These are phyloP conservation scores for Microtus obscurus DNA, from an alignment of 2,797 vertebrate species.

Conservation along the genomic window DNA sequence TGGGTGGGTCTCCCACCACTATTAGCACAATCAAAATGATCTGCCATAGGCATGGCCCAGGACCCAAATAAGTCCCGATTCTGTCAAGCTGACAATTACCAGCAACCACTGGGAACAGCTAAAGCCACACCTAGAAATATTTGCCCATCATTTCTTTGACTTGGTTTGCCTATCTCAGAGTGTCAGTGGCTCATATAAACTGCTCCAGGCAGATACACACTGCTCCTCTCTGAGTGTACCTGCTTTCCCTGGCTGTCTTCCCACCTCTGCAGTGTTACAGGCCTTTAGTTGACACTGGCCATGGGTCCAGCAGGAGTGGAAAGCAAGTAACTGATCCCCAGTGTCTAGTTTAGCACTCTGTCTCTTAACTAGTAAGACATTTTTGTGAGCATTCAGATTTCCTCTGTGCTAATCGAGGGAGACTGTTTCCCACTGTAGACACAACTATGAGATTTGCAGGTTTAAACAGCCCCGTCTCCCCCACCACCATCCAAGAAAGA, in stretches of 20 bases:
- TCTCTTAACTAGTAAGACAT: conserved; percentile 92
- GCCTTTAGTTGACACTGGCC: neutral
- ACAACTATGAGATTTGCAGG: conserved; percentile 97
- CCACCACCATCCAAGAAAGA: conserved; percentile 92
- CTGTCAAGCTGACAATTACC: neutral
- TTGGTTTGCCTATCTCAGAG: neutral
- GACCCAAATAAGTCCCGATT: neutral
- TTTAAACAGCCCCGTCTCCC: conserved; percentile 92
- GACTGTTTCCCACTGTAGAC: conserved; percentile 93
- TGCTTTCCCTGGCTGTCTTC: neutral
- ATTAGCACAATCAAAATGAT: neutral
- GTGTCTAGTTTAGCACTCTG: neutral
- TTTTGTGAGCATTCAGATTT: conserved; percentile 97
- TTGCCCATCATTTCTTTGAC: neutral
- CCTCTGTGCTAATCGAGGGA: conserved; percentile 89
- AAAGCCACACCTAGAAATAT: conserved; percentile 92
- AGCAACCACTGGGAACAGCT: conserved; percentile 89
- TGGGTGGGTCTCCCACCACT: neutral
- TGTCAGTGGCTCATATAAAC: neutral
- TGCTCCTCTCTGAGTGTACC: neutral
- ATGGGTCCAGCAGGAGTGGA: neutral
- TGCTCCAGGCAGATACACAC: neutral
- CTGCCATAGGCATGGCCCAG: neutral
- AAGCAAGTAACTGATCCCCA: neutral
- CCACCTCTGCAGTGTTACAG: neutral